phyloP scores from a whole-genome alignment of 2,113 vertebrate species.

The Sarotherodon lohbergeri region DNA sequence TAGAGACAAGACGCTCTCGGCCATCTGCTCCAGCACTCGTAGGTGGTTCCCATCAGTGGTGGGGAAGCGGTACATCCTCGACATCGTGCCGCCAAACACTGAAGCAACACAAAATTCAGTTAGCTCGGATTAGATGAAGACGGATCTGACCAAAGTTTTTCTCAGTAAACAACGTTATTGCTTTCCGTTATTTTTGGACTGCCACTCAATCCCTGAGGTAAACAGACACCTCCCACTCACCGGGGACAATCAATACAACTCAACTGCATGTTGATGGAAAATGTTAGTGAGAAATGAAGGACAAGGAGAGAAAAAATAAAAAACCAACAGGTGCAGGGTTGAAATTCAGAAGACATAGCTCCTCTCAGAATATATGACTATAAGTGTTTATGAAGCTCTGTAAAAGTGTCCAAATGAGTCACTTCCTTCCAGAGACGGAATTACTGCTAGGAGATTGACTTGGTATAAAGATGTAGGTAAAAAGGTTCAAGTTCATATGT shows the following conservation, averaged over 20 bases:
- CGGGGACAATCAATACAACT: neutral
- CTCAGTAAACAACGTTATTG: neutral
- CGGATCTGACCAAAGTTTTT: neutral
- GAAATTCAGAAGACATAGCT: neutral
- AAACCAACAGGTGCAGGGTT: neutral
- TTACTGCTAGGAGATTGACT: neutral
- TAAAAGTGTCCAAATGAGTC: neutral
- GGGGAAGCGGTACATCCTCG: conserved; percentile 95
- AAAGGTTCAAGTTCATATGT: neutral
- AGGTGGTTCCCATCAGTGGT: conserved; percentile 92
- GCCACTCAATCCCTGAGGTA: neutral
- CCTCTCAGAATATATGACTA: neutral
- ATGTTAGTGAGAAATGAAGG: neutral
- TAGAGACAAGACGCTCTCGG: conserved; percentile 87
- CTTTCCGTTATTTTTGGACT: neutral
- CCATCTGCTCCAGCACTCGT: conserved; percentile 97
- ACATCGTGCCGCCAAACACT: conserved; percentile 97
- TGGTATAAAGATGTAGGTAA: neutral
- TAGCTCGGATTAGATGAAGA: neutral
- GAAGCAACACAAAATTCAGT: neutral
- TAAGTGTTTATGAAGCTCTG: neutral
- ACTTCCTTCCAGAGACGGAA: neutral
- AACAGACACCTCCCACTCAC: neutral
- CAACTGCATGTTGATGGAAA: neutral
- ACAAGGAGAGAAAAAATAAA: neutral